phyloP scores from a whole-genome alignment of 2,797 vertebrate genomes.

The Rhyacichthys aspro region DNA sequence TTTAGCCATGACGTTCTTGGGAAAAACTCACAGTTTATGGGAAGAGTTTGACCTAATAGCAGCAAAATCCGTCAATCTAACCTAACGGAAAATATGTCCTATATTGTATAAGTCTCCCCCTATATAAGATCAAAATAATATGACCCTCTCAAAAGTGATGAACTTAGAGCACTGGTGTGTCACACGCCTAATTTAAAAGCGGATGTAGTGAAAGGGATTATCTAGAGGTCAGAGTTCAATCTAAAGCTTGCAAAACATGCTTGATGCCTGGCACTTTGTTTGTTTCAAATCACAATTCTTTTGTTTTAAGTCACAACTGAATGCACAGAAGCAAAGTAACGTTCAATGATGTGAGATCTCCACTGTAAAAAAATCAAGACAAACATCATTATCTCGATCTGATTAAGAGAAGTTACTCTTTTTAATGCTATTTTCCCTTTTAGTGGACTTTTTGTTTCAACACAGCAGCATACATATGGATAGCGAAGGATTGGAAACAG shows the following conservation, averaged over 20 bases:
- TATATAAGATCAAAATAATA: conserved; percentile 8
- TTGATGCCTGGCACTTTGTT: conserved; percentile 40
- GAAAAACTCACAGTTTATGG: conserved; percentile 2
- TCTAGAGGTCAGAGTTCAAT: conserved; percentile 73
- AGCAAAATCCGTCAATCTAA: background rate
- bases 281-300: conserved; percentile 52
- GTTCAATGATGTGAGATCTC: conserved; percentile 15
- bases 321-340: conserved; percentile 23
- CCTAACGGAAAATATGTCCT: background rate
- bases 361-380: conserved; percentile 14
- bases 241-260: conserved; percentile 76
- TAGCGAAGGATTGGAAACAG: no score
- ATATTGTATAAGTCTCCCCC: background rate
- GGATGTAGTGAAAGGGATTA: conserved; percentile 80
- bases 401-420: background rate
- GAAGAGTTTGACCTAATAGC: conserved; percentile 13
- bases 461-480: background rate
- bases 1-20: conserved; percentile 20
- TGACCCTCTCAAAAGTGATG: conserved; percentile 43
- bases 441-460: background rate
- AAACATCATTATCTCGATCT: conserved; percentile 16
- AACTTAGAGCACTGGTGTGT: conserved; percentile 55
- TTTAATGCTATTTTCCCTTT: background rate
- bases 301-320: conserved; percentile 46
- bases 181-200: conserved; percentile 81